phyloP scores from a whole-genome alignment of 2,113 vertebrate genomes.

The Australoheros scitulus region DNA sequence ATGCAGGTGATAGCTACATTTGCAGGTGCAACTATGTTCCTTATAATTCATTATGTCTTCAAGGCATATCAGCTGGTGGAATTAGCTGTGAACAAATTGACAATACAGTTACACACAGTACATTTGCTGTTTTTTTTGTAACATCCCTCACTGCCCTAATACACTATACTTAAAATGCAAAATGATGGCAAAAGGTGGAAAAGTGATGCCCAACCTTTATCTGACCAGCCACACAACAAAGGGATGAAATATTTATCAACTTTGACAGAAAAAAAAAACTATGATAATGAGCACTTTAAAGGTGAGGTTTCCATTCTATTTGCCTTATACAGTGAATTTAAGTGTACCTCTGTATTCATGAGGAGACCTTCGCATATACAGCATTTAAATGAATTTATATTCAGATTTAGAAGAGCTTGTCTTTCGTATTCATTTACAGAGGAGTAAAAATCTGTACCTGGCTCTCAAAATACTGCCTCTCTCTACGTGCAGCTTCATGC shows the following conservation, averaged over 20 bases:
- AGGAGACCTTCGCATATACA: background rate
- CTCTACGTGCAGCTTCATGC: slow-evolving; percentile 56
- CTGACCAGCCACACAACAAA: background rate
- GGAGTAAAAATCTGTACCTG: slow-evolving; percentile 24
- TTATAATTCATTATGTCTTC: background rate
- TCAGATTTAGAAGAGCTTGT: background rate
- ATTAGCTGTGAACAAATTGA: background rate
- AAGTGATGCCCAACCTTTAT: background rate
- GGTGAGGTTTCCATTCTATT: background rate
- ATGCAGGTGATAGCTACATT: background rate
- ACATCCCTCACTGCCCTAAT: slow-evolving; percentile 2
- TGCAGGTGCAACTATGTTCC: background rate
- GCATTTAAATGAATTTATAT: background rate
- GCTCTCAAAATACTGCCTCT: slow-evolving; percentile 11
- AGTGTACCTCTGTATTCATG: background rate
- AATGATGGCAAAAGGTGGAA: background rate
- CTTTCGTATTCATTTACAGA: background rate
- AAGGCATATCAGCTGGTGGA: background rate
- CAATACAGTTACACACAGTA: background rate
- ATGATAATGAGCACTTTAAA: background rate
- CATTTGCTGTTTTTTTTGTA: background rate
- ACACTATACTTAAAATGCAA: background rate
- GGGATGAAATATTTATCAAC: background rate
- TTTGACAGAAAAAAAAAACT: background rate
- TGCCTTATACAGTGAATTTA: background rate